Evolutionary conservation across 64 coral and sea anemone species (phyloP), one percentile per base, ranked within the genome.

Genomic region (Hydrozoanthus tunicans): DNA sequence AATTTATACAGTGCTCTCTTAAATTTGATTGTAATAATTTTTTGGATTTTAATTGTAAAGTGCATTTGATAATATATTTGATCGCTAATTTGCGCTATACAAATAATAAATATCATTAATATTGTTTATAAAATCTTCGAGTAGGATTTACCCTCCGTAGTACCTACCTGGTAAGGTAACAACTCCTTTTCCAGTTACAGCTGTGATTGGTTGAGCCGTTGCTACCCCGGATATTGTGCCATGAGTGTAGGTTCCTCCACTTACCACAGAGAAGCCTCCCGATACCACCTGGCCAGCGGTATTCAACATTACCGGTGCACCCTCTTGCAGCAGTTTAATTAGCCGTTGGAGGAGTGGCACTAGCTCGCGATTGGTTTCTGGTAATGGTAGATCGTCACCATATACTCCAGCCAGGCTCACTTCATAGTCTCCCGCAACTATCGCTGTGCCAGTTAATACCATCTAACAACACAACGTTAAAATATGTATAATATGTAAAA

Each of bases 321-420:
- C 89, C 61, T 98, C 96, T 56, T 98, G 89, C 4, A 98, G 90
- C 9, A 98, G 77, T 12, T 90, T 85, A n/a, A 98, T 98, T 51
- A 98, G 89, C 17, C 93, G 94, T 64, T 98, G 94, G 25, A 98
- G 88, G n/a, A 98, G 92, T 77, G 96, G 96, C 17, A 98, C 66
- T 26, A 98, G 62, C 55, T 98, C 96, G 43, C 94, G 77, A 83
- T 95, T 98, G 43, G 91, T 83, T 73, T 98, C 96, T 7, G 91
- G 81, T 61, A 95, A 51, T 12, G 94, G 96, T 53, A 98, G 73
- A 81, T 98, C 96, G 54, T 98, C 96, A 1, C 96, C 96, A 62
- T 98, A 98, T 10, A 95, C 83, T 79, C 96, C 96, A 6, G 14
- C 73, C 12, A 98, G 77, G 4, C 83, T 69, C 51, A 95, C 92